Evolutionary conservation across 2,113 vertebrate genomes (phyloP), one percentile per base, ranked within the genome.

Genomic region (Mastomys coucha): DNA sequence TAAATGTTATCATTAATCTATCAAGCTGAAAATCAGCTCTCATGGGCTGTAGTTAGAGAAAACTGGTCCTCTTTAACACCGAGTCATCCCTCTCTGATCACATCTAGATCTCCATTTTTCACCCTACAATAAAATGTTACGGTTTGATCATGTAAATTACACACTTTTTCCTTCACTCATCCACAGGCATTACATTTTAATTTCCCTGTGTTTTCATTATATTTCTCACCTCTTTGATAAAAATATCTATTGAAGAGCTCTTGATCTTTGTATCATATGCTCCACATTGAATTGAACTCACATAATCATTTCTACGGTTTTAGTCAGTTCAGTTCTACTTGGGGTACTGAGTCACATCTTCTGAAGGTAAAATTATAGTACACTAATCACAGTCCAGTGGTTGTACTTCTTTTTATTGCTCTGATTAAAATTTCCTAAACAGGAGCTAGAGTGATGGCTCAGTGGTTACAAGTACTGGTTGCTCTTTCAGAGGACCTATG

Each of bases 1-100:
- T 87, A 92, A 96, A 76, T 53, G 76, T 91, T 45, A 87, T 39
- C 86, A 95, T 84, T 81, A 80, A 49, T 4, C n/a, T 94, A 16
- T 80, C 65, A 93, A 95, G 6, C 85, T 88, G 78, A 90, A 77
- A 93, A 69, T 49, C 70, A 60, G 75, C 80, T 96, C 81, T 36
- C 89, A 56, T 53, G 5, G 31, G 89, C 56, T 94, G 17, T 51
- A 67, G 69, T 51, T 93, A 51, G 80, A 49, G 19, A 78, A 36
- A 94, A 88, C 0, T 39, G 13, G 28, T 9, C 1, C n/a, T 19
- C 84, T 80, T 80, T n/a, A 75, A 95, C 56, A 93, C 14, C 77
- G 53, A 73, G 65, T 69, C 28, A 94, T 69, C 22, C 17, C 24
- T 69, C 31, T 24, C 6, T 51, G 17, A 80, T 49, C 19, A 65